Base-by-base conservation (phyloP, 2,113 vertebrate species). In the Cyphomyrus discorhynchus region DNA sequence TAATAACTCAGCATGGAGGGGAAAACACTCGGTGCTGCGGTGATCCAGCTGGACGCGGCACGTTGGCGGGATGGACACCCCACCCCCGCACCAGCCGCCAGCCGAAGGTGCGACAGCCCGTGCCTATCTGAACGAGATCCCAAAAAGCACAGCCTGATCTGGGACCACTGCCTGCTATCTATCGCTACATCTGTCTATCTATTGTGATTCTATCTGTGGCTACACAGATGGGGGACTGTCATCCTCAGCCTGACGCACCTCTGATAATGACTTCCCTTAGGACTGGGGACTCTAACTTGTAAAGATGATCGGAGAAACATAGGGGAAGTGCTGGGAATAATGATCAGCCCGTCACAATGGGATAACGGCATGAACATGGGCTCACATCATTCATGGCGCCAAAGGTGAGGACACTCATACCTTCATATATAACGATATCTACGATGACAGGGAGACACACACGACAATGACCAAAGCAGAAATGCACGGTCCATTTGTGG, bases 1-100 rank as follows among this genome's bases (percentile, higher is more conserved):
- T 91, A 93, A 93, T 91, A 91, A 89, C 86, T 35, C 70, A 10
- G 17, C 13, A 53, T 52, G 50, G 74, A 77, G 31, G 45, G 50
- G 52, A 70, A 87, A 70, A 5, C 35, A 15, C 58, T 85, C 47
- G 49, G 83, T 86, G 89, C 62, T 83, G 56, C 17, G 83, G 82
- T 90, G 89, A 90, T 91, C 90, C 82, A 87, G 47, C 86, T 46
- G 77, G 88, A 62, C 66, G 35, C 1, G 62, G n/a, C 56, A 2
- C 49, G 77, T 84, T 83, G 90, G 90, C 84, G 85, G 88, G 50
- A 46, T 50, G 83, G 83, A 47, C 45, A 8, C 24, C 39, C 46
- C 42, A 62, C 56, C 47, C 82, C 82, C 45, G 42, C 82, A 85
- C 74, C 74, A 42, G 31, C 35, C 66, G n/a, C 66, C 27, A 13